Evolutionary conservation across 2,888 invertebrate species (phyloP).

Genomic region (Drosophila limbata): DNA sequence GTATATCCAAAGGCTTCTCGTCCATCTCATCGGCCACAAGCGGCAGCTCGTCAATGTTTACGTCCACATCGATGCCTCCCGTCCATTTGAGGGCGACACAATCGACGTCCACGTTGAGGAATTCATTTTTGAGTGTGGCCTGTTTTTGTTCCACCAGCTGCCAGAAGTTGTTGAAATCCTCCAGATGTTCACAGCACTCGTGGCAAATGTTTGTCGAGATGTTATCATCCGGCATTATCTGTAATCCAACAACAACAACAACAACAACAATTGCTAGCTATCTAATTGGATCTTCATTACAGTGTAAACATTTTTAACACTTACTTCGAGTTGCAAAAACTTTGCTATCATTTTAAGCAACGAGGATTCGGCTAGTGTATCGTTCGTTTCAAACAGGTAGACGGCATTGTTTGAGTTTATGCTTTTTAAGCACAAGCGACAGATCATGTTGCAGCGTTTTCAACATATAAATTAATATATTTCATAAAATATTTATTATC

Average conservation of each 20-base stretch:
- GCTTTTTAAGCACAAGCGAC: constrained; percentile 73
- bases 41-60: constrained; percentile 70
- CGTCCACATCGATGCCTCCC: constrained; percentile 61
- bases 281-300: constrained; percentile 3
- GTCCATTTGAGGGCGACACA: constrained; percentile 67
- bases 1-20: constrained; percentile 70
- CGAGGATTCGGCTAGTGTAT: constrained; percentile 67
- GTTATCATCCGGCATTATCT: constrained; percentile 69
- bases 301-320: constrained; percentile 13
- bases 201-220: constrained; percentile 69
- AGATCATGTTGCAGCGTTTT: constrained; percentile 66
- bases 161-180: constrained; percentile 73
- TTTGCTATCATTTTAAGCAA: constrained; percentile 77
- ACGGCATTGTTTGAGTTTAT: constrained; percentile 67
- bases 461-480: constrained; percentile 51
- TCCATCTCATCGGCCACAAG: constrained; percentile 65
- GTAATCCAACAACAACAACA: not conserved
- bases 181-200: constrained; percentile 72
- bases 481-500: constrained; percentile 40
- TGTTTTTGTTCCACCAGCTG: constrained; percentile 72
- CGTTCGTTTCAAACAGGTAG: constrained; percentile 66
- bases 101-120: constrained; percentile 67
- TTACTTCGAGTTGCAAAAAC: constrained; percentile 73
- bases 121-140: constrained; percentile 68
- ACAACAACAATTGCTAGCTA: not conserved